phyloP scores from a whole-genome alignment of 2,797 vertebrate genomes.

The Lagodon rhomboides region DNA sequence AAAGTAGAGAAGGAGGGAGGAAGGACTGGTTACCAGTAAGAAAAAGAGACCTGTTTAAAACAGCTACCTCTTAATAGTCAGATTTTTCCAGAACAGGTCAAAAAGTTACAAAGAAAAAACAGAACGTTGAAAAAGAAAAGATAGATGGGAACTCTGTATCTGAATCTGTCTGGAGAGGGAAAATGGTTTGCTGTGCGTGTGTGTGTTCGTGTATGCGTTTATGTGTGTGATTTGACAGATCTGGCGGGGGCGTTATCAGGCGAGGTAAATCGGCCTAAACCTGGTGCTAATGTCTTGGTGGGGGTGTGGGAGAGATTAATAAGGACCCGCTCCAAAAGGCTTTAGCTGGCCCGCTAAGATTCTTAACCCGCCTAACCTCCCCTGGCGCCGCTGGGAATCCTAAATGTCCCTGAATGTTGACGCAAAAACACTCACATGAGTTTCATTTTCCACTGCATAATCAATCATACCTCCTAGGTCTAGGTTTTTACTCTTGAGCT shows the following conservation, averaged over 20 bases:
- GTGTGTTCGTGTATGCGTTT: conserved; percentile 40
- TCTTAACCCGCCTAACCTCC: conserved; percentile 94
- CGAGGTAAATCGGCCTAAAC: conserved; percentile 93
- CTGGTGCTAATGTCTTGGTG: conserved; percentile 92
- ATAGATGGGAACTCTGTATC: conserved; percentile 1
- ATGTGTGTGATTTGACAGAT: conserved; percentile 77
- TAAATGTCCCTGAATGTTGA: conserved; percentile 71
- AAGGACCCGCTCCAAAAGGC: conserved; percentile 91
- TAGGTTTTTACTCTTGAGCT: conserved; percentile 19
- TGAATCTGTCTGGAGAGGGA: conserved; percentile 42
- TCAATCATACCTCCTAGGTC: conserved; percentile 40
- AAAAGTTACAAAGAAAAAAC: not conserved
- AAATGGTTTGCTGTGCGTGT: conserved; percentile 30
- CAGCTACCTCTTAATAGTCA: not conserved
- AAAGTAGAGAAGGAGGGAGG: not conserved
- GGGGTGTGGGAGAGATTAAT: conserved; percentile 93
- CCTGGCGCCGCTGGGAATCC: conserved; percentile 81
- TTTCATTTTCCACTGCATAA: conserved; percentile 59
- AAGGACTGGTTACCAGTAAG: not conserved
- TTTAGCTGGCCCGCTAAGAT: conserved; percentile 92
- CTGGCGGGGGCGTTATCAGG: conserved; percentile 84
- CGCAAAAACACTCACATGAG: conserved; percentile 56
- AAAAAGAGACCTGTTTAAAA: not conserved
- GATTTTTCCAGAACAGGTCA: not conserved
- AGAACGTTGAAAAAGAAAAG: not conserved